Evolutionary conservation across 1,140 invertebrate genomes (phyloP), one percentile per base, ranked within the genome.

Genomic region (Chlorops oryzae): DNA sequence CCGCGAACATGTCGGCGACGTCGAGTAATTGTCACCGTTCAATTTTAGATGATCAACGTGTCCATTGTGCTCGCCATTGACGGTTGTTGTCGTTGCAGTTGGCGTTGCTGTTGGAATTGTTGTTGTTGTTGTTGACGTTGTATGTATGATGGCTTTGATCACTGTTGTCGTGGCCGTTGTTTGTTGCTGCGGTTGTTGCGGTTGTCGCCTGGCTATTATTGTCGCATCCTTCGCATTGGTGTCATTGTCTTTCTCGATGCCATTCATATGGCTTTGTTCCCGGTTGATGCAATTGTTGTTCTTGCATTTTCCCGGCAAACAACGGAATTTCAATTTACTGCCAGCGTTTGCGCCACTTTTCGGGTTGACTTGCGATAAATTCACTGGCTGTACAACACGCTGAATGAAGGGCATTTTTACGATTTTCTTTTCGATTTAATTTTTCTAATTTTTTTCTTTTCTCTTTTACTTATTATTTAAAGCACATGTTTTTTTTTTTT

Each of bases 351-450:
- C 61, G 70, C 74, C 51, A 77, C 74, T 60, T 75, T 53, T 56
- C 53, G 44, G 59, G 44, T 70, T 75, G 74, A 55, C 78, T 78
- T 81, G 76, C 55, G 83, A 82, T 61, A 87, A 70, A 75, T 75
- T 80, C 59, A 80, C 80, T 34, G 85, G 85, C 60, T 83, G 78
- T 59, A 87, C 78, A 42, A 80, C 76, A 49, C 84, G 78, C 62
- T 84, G 80, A 59, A 86, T 78, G 76, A 87, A 86, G 63, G 85
- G 85, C 85, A 87, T 87, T 66, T 65, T 66, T 10, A 18, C 34
- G 21, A 32, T 47, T 27, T 46, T 55, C n/a, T 12, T 9, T 20
- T 39, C 22, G 5, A 17, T 39, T 21, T 17, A 38, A 38, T 3
- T 5, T 38, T 38, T 41, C 13, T 41, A 15, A 18, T 41, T 20